Percentiles rank a stretch among this genome's conserved stretches.
Conservation (phyloP, 2,888 invertebrate species). For the Andrena camellia region DNA sequence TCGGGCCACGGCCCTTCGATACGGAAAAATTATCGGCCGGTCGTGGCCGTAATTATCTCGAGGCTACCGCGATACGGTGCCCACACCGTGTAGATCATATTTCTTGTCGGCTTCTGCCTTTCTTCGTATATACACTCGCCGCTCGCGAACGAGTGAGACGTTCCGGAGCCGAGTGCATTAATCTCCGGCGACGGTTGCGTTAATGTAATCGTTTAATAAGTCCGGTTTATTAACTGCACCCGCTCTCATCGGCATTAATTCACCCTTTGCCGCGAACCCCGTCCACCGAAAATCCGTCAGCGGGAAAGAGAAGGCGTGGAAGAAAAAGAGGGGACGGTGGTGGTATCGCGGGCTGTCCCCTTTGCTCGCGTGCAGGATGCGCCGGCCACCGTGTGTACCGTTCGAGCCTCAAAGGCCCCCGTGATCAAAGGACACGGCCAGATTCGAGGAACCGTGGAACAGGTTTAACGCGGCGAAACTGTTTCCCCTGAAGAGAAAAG, state of each 20-base stretch:
- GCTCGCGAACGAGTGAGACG: slow-evolving; percentile 71
- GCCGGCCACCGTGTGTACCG: slow-evolving; percentile 26
- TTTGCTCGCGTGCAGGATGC: slow-evolving; percentile 54
- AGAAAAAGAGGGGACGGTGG: background rate
- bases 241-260: slow-evolving; percentile 75
- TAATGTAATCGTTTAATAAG: slow-evolving; percentile 82
- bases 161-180: slow-evolving; percentile 75
- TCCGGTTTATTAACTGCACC: slow-evolving; percentile 79
- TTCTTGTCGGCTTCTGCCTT: slow-evolving; percentile 75
- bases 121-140: slow-evolving; percentile 56
- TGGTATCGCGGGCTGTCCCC: slow-evolving; percentile 15
- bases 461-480: slow-evolving; percentile 43
- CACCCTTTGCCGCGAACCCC: slow-evolving; percentile 62
- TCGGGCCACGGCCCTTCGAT: slow-evolving; percentile 67
- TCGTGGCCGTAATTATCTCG: slow-evolving; percentile 73
- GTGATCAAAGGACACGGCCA: slow-evolving; percentile 51
- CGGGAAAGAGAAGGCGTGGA: background rate
- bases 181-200: slow-evolving; percentile 78
- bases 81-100: slow-evolving; percentile 77
- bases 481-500: slow-evolving; percentile 29
- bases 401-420: slow-evolving; percentile 38
- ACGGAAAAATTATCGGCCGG: slow-evolving; percentile 70
- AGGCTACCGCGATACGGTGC: slow-evolving; percentile 72
- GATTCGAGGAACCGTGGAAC: slow-evolving; percentile 57
- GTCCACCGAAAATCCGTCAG: slow-evolving; percentile 63